Base-by-base conservation (phyloP, 2,113 vertebrate species). In the Picathartes gymnocephalus region DNA sequence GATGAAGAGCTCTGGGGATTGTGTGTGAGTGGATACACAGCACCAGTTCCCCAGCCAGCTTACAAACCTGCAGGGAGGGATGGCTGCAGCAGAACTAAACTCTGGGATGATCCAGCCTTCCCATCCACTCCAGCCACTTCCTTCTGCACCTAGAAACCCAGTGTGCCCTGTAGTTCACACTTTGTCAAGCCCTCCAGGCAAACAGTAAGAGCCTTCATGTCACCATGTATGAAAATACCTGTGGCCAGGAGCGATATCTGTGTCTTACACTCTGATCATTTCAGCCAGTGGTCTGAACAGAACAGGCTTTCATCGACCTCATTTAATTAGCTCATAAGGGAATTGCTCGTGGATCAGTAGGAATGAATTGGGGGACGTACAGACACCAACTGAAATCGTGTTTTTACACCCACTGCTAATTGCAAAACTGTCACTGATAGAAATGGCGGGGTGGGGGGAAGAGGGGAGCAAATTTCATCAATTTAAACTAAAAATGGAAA, bases 241-340 rank as follows among this genome's bases (percentile, higher is more conserved):
- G 28, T 24, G 30, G 61, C 47, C 73, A 74, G 76, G 40, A 89
- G 48, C 3, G 1, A 68, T 40, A 23, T 24, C 22, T 62, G 33
- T 61, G 53, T n/a, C 82, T 80, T 65, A 53, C 81, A 64, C 33
- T 42, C 51, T 12, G 69, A 71, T 71, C 48, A 56, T 53, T 92
- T 81, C 73, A 89, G 78, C 44, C 84, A 84, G 39, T 58, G 65
- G 68, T 68, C 25, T 81, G 77, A 88, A 48, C 15, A 74, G 40
- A 84, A 84, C 4, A 84, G 68, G 57, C 25, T 86, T 60, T 68
- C 24, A 17, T 44, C 1, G 0, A 53, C 47, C 42, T 91, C 51
- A 48, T 88, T 94, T 79, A 84, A 92, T 94, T 94, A 72, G 42
- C 35, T 84, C 10, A 0, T 44, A 48, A 94, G 57, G 53, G 56